Evolutionary conservation across 2,888 invertebrate species (phyloP).

Genomic region (Andrena trimmerana): DNA sequence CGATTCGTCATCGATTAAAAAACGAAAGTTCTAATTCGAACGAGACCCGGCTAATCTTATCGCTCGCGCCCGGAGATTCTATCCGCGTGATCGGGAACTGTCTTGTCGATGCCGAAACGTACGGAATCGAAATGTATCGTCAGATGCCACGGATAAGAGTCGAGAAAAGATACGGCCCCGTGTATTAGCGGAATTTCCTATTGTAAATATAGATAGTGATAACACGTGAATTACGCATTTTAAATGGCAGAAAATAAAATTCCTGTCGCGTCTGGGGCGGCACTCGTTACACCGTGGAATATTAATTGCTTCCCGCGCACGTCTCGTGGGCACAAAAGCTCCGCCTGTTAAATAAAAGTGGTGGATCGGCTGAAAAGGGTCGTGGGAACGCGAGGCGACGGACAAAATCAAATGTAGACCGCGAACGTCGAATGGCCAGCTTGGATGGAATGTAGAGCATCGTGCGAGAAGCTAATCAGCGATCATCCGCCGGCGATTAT

Average conservation of each 20-base stretch:
- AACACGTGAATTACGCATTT: neutral
- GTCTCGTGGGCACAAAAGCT: neutral
- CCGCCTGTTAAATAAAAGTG: conserved; percentile 1
- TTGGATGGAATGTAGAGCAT: conserved; percentile 51
- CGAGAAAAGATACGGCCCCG: conserved; percentile 10
- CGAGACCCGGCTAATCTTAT: conserved; percentile 68
- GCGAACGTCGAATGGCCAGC: conserved; percentile 1
- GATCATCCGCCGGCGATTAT: conserved; percentile 57
- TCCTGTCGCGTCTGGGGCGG: neutral
- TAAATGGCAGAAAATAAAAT: neutral
- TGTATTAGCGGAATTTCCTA: conserved; percentile 11
- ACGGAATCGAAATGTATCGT: conserved; percentile 41
- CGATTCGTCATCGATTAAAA: conserved; percentile 21
- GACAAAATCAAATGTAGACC: conserved; percentile 28
- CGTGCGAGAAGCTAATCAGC: conserved; percentile 46
- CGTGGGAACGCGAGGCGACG: neutral
- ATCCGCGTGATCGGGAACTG: conserved; percentile 58
- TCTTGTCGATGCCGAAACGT: conserved; percentile 49
- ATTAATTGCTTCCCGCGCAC: conserved; percentile 8
- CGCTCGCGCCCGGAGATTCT: conserved; percentile 47
- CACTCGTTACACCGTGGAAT: neutral
- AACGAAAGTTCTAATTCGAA: conserved; percentile 58
- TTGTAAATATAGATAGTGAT: neutral
- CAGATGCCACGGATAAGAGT: conserved; percentile 59
- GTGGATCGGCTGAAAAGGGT: conserved; percentile 1